phyloP scores from a whole-genome alignment of 2,888 invertebrate species.

The Dasysyrphus tricinctus region DNA sequence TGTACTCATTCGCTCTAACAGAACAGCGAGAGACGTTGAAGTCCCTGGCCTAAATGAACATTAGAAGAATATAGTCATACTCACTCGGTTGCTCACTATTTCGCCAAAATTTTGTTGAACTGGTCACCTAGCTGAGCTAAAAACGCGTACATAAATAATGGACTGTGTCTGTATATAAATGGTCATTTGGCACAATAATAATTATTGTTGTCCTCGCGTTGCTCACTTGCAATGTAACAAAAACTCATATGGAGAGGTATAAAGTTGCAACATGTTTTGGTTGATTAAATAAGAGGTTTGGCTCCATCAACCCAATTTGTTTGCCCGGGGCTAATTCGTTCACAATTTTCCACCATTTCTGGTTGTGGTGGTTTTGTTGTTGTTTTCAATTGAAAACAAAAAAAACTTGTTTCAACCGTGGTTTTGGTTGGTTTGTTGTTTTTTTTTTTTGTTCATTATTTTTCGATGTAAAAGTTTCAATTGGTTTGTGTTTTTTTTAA shows the following conservation, averaged over 20 bases:
- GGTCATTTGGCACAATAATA: slow-evolving; percentile 32
- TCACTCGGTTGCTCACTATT: neutral
- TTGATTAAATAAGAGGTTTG: slow-evolving; percentile 62
- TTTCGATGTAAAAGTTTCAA: slow-evolving; percentile 26
- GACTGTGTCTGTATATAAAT: neutral
- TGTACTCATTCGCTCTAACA: slow-evolving; percentile 24
- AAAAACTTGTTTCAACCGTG: slow-evolving; percentile 20
- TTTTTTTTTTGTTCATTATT: neutral
- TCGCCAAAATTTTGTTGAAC: slow-evolving; percentile 30
- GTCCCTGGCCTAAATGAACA: slow-evolving; percentile 35
- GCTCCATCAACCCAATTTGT: slow-evolving; percentile 19
- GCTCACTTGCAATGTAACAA: slow-evolving; percentile 38
- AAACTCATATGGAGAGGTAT: slow-evolving; percentile 1
- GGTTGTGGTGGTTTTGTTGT: slow-evolving; percentile 9
- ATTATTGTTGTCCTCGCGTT: slow-evolving; percentile 25
- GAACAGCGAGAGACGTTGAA: slow-evolving; percentile 23
- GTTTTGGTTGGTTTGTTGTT: neutral
- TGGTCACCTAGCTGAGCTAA: slow-evolving; percentile 4
- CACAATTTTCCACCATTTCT: slow-evolving; percentile 43
- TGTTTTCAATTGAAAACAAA: neutral
- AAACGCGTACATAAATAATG: neutral
- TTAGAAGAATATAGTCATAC: slow-evolving; percentile 3
- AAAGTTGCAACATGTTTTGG: slow-evolving; percentile 63
- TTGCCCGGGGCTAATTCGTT: slow-evolving; percentile 33
- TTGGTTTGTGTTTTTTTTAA: slow-evolving; percentile 10